These are phyloP conservation scores for Gadus chalcogrammus DNA, from an alignment of 2,113 vertebrate genomes.

Conservation along the genomic window DNA sequence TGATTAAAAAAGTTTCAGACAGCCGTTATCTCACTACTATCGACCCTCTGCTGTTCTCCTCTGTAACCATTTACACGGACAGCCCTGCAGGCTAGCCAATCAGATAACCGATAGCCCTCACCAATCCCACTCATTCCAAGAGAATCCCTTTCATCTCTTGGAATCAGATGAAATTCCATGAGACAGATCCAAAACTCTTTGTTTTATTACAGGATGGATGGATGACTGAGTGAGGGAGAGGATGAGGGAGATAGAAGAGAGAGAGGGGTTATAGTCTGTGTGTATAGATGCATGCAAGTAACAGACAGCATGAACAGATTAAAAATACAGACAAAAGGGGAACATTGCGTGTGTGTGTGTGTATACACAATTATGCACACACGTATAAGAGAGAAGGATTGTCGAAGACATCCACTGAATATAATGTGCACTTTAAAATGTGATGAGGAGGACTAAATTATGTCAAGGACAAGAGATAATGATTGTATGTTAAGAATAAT, in stretches of 20 bases:
- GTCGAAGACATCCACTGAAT: too few relatives aligned
- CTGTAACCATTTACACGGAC: constrained; percentile 63
- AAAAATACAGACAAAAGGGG: background rate
- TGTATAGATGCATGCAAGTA: background rate
- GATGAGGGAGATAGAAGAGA: background rate
- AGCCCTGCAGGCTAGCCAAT: constrained; percentile 58
- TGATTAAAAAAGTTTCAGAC: constrained; percentile 48
- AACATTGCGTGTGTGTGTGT: background rate
- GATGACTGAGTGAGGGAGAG: constrained; percentile 12
- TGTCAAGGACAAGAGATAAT: too few relatives aligned
- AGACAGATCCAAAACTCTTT: constrained; percentile 39
- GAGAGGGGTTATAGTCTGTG: background rate
- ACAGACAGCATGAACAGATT: background rate
- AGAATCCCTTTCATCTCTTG: constrained; percentile 48
- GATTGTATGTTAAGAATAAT: too few relatives aligned
- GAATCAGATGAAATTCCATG: constrained; percentile 38
- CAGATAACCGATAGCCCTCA: constrained; percentile 58
- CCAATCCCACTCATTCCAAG: constrained; percentile 44
- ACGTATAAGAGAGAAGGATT: too few relatives aligned
- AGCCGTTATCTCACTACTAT: constrained; percentile 56
- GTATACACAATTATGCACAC: too few relatives aligned
- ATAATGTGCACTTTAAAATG: too few relatives aligned
- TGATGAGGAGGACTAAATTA: too few relatives aligned
- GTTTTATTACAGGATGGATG: constrained; percentile 29
- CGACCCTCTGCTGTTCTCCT: constrained; percentile 31